Evolutionary conservation across 2,797 vertebrate genomes (phyloP), one percentile per base, ranked within the genome.

Genomic region (Decapterus maruadsi): DNA sequence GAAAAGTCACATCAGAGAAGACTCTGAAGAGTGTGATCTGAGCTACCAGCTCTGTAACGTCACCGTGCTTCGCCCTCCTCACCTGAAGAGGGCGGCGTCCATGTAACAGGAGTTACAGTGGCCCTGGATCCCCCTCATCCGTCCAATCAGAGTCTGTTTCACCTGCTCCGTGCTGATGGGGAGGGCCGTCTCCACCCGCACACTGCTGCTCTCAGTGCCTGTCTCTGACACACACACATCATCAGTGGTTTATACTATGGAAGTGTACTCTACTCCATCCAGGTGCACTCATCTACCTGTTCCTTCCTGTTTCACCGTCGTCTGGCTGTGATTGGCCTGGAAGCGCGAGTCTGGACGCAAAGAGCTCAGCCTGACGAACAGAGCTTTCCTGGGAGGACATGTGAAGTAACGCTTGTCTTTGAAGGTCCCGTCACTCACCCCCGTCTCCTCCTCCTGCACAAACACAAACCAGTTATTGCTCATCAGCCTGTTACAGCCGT

Each of bases 51-150:
- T 34, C 4, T 5, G 4, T 34, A 4, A 6, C 31, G 31, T 34
- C 31, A 4, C 31, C 31, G 31, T 34, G 31, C 31, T 40, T 54
- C 38, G n/a, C 56, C 26, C 0, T 77, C 6, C 89, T 72, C 45
- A 97, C 97, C 97, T 96, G 91, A 98, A 97, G 38, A 98, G 96
- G 42, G 97, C 92, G 12, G 95, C 93, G 0, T 98, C 97, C 96
- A 98, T 97, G 82, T 98, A 98, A 90, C 97, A 98, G 85, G 97
- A 98, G 93, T 98, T 98, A 45, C 95, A 96, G 82, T 98, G 97
- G 19, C 97, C 97, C 68, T 98, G 97, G 81, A 98, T 96, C 3
- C 97, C 97, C 68, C 83, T 96, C 96, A 96, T 97, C 16, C 74
- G 83, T 7, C 97, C 97, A 64, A 69, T 81, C 80, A 98, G 85